phyloP scores from a whole-genome alignment of 2,113 vertebrate genomes.

The Pionites leucogaster region DNA sequence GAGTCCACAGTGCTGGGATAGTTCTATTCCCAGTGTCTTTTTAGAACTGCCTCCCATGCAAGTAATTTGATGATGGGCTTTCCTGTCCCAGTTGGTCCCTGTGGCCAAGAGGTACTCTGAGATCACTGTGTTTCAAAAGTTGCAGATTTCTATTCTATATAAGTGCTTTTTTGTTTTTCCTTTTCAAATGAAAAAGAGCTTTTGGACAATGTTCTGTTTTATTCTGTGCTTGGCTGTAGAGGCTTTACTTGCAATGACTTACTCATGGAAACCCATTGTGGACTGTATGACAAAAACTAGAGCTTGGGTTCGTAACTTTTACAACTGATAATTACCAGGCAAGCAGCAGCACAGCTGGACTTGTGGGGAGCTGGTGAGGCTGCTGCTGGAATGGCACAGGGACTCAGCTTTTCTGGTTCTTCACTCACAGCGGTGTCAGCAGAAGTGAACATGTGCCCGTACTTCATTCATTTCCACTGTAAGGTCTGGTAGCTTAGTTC shows the following conservation, averaged over 20 bases:
- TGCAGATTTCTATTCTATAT: slow-evolving; percentile 64
- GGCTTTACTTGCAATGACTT: slow-evolving; percentile 24
- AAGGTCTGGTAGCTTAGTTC: neutral
- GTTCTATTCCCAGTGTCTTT: slow-evolving; percentile 32
- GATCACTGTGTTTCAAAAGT: slow-evolving; percentile 53
- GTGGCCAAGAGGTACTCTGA: slow-evolving; percentile 6
- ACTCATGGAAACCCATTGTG: neutral
- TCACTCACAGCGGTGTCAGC: neutral
- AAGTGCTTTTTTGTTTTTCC: slow-evolving; percentile 51
- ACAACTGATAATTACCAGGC: neutral
- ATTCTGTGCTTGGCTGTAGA: slow-evolving; percentile 1
- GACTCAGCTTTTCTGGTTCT: neutral
- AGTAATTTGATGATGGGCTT: neutral
- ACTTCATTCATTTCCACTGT: slow-evolving; percentile 9
- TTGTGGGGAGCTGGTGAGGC: neutral
- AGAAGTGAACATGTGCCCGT: neutral
- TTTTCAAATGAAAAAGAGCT: slow-evolving; percentile 39
- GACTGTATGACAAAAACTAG: slow-evolving; percentile 10
- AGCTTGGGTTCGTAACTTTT: neutral
- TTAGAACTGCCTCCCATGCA: neutral
- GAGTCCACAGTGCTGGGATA: neutral
- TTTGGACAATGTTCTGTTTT: slow-evolving; percentile 34
- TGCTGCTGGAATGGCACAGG: neutral
- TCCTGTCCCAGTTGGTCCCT: neutral
- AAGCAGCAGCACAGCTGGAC: neutral